Conservation (phyloP, 2,888 invertebrate species). For the Encarsia formosa region DNA sequence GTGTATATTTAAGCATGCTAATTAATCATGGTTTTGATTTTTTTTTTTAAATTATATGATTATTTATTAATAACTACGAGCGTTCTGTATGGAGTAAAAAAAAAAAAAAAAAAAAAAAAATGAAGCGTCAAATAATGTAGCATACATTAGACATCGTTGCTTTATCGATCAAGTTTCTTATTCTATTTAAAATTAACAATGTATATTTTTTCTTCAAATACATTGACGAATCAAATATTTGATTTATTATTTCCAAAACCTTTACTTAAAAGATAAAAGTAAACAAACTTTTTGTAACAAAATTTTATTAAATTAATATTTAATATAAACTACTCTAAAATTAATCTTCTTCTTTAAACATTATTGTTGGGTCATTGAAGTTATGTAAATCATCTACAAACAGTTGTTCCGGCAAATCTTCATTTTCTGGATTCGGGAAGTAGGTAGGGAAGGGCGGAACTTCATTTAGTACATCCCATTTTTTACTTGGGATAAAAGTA, state of each 20-base stretch:
- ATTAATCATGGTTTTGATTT: slow-evolving; percentile 48
- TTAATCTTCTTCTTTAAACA: slow-evolving; percentile 53
- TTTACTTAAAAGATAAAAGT: neutral
- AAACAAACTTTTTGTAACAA: slow-evolving; percentile 22
- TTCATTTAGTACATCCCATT: slow-evolving; percentile 28
- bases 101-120: slow-evolving; percentile 34
- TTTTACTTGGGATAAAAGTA: slow-evolving; percentile 64
- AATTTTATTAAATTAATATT: slow-evolving; percentile 18
- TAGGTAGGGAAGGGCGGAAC: slow-evolving; percentile 79
- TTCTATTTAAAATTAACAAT: slow-evolving; percentile 27
- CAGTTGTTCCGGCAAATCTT: slow-evolving; percentile 65
- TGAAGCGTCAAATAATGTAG: slow-evolving; percentile 37
- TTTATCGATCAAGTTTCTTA: slow-evolving; percentile 31
- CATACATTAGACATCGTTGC: slow-evolving; percentile 34
- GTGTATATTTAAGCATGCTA: slow-evolving; percentile 50
- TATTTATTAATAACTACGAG: slow-evolving; percentile 38
- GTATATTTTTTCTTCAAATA: slow-evolving; percentile 29
- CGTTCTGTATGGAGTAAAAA: slow-evolving; percentile 35
- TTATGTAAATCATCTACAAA: slow-evolving; percentile 72
- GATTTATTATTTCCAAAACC: slow-evolving; percentile 8
- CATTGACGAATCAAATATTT: slow-evolving; percentile 27
- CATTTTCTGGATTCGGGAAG: slow-evolving; percentile 58
- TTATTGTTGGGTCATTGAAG: slow-evolving; percentile 69
- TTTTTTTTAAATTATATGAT: slow-evolving; percentile 44
- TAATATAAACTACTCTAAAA: slow-evolving; percentile 9